Percentiles rank a stretch among this genome's conserved stretches.
Evolutionary conservation across 2,113 vertebrate genomes (phyloP).

Genomic region (Labrus mixtus): DNA sequence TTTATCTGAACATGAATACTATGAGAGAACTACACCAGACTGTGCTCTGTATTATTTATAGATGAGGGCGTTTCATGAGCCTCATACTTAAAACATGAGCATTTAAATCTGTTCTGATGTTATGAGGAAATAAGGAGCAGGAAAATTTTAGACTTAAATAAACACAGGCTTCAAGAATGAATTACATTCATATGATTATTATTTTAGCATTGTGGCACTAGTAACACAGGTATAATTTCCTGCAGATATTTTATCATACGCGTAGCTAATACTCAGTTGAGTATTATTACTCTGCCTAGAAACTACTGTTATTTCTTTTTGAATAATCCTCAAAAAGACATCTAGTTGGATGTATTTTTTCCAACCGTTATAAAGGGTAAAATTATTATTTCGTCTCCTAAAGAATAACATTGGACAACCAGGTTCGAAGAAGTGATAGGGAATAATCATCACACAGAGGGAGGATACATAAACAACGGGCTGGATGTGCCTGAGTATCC

Average conservation of each 20-base stretch:
- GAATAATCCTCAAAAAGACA: background rate
- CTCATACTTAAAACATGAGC: constrained; percentile 18
- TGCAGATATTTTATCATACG: background rate
- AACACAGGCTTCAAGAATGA: background rate
- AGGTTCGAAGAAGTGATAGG: too few relatives aligned
- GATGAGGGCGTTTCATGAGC: constrained; percentile 20
- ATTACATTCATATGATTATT: background rate
- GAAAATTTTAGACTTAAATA: background rate
- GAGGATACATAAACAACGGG: too few relatives aligned
- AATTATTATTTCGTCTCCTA: background rate
- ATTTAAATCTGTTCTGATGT: background rate
- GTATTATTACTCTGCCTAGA: background rate
- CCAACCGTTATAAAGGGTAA: background rate
- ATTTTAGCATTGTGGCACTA: background rate
- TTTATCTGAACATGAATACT: background rate
- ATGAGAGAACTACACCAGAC: background rate
- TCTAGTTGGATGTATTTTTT: background rate
- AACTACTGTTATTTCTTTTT: background rate
- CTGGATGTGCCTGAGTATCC: constrained; percentile 9
- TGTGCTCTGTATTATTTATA: constrained; percentile 35
- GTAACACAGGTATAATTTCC: background rate
- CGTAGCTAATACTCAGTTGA: too few relatives aligned
- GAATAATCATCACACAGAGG: too few relatives aligned
- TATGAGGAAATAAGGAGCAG: background rate
- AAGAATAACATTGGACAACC: background rate